Conservation (phyloP, 92 coral and sea anemone genomes). For the Actinernus sp. region DNA sequence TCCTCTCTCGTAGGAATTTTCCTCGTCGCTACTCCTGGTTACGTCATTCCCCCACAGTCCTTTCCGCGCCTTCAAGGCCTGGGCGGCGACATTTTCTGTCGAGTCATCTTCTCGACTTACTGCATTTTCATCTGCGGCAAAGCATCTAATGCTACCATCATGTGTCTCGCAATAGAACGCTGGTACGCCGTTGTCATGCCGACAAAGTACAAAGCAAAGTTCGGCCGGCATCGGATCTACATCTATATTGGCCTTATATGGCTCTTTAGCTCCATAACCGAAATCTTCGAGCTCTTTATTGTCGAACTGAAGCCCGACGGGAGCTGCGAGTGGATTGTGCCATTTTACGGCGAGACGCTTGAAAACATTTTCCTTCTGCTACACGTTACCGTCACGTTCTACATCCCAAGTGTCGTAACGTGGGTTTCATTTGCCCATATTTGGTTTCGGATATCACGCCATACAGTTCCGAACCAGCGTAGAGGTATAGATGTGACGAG, state of each 20-base stretch:
- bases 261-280: slow-evolving; percentile 41
- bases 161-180: slow-evolving; percentile 82
- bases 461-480: slow-evolving; percentile 19
- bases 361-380: slow-evolving; percentile 39
- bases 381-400: slow-evolving; percentile 69
- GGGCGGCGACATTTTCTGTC: slow-evolving; percentile 66
- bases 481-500: slow-evolving; percentile 37
- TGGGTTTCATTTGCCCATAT: slow-evolving; percentile 76
- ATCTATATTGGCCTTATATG: slow-evolving; percentile 62
- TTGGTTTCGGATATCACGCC: slow-evolving; percentile 47
- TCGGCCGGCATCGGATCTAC: slow-evolving; percentile 45
- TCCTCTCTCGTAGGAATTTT: slow-evolving; percentile 47
- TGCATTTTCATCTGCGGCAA: slow-evolving; percentile 74
- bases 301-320: slow-evolving; percentile 30
- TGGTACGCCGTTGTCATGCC: slow-evolving; percentile 87
- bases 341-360: slow-evolving; percentile 40
- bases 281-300: slow-evolving; percentile 57
- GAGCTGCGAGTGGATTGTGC: slow-evolving; percentile 35
- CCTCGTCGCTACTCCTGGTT: slow-evolving; percentile 57
- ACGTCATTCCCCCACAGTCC: slow-evolving; percentile 24
- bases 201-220: slow-evolving; percentile 52
- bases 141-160: slow-evolving; percentile 73
- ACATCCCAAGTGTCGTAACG: slow-evolving; percentile 75
- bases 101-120: slow-evolving; percentile 68
- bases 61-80: slow-evolving; percentile 36